Percentiles rank a stretch among this genome's conserved stretches.
Evolutionary conservation across 2,113 vertebrate species (phyloP).

Genomic region (Ailurus styani): DNA sequence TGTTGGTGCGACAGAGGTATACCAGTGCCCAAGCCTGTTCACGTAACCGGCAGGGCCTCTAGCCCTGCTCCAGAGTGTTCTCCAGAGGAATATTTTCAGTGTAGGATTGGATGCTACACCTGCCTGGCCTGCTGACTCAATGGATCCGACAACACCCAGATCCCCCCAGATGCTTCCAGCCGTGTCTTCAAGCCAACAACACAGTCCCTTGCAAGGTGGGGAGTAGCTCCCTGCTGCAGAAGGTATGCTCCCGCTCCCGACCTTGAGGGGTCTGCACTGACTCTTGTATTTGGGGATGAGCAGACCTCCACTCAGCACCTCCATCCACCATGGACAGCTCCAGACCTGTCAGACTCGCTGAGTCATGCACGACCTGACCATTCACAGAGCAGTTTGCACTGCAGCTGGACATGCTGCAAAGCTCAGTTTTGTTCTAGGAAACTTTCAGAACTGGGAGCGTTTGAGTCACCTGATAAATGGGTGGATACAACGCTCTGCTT

Average conservation of each 20-base stretch:
- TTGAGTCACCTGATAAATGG: not conserved
- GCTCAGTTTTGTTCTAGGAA: not conserved
- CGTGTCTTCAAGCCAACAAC: not conserved
- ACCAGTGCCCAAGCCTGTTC: not conserved
- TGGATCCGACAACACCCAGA: fast-evolving
- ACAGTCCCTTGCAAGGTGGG: not conserved
- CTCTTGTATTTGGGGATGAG: not conserved
- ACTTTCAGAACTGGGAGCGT: not conserved
- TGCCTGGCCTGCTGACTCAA: not conserved
- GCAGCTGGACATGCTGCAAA: not conserved
- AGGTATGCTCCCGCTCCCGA: not conserved
- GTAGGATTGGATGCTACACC: too few relatives aligned
- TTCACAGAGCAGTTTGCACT: not conserved
- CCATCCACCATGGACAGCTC: not conserved
- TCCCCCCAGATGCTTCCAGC: not conserved
- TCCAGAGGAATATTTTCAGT: not conserved
- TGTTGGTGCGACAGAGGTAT: not conserved
- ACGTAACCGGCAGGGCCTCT: not conserved
- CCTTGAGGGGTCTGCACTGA: not conserved
- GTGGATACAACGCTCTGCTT: not conserved
- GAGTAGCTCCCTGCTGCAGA: not conserved
- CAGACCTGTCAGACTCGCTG: not conserved
- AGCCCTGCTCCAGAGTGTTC: not conserved
- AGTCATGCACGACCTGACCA: not conserved
- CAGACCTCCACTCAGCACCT: not conserved